Evolutionary conservation across 2,113 vertebrate genomes (phyloP), one percentile per base, ranked within the genome.

Genomic region (Phaethon lepturus): DNA sequence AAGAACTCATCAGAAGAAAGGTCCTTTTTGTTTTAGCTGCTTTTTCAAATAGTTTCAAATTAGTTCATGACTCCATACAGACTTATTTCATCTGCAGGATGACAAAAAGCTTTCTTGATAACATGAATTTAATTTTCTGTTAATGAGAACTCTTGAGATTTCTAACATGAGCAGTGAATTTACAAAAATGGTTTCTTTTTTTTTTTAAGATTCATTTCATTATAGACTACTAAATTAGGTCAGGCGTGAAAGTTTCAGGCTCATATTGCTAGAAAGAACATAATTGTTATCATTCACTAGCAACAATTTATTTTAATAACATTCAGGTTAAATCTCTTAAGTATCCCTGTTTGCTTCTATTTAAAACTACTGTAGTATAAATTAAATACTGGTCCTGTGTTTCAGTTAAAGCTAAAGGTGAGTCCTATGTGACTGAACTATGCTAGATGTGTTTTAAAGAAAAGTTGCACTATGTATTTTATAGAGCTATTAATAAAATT

Each of bases 131-230:
- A 93, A 90, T 95, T 97, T 95, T 91, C 97, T 91, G 83, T 85
- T 95, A 97, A 93, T 97, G 92, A 97, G 89, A 97, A 77, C 94
- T 96, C 95, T 85, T 91, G 88, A 96, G 91, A 92, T 78, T 97
- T 96, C 79, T 84, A 95, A 79, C 68, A 86, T 50, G 31, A 89
- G 14, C 72, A 96, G n/a, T 4, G 23, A 95, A 81, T 91, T 91
- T 96, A 93, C 62, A 97, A 89, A 96, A 97, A 77, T 16, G 52
- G 8, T 84, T 92, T 68, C 16, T 79, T 79, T 82, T 88, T 88
- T 88, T 84, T 95, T 79, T 90, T 64, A 96, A 78, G 79, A 86
- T 77, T 89, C 55, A n/a, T 94, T 93, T 90, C 18, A 90, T 90
- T 78, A 90, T 96, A 76, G 95, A 74, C 42, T 77, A 53, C 38